Evolutionary conservation across 1,140 invertebrate species (phyloP), one percentile per base, ranked within the genome.

Genomic region (Solen grandis): DNA sequence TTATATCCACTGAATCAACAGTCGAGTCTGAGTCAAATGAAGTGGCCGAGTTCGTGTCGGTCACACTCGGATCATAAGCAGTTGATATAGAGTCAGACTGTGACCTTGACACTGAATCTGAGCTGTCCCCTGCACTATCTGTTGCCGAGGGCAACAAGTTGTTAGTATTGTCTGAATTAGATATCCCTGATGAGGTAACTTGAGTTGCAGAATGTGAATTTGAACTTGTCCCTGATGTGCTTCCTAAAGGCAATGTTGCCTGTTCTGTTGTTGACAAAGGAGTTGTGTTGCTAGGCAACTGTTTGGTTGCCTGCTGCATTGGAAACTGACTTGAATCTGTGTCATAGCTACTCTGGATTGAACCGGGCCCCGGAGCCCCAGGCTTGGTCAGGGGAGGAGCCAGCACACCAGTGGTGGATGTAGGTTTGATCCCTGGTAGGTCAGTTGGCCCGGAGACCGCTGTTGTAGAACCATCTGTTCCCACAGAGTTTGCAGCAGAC

Each of bases 281-380:
- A 27, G 69, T 35, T 14, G 50, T 41, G 55, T 29, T 59, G 22
- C 63, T 29, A 41, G 63, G 63, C 50, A 68, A 59, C 55, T 54
- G 62, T 16, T 68, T 13, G 13, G 75, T 78, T 19, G 75, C 33
- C 65, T 78, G 75, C 35, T 78, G 75, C 75, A 78, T 78, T 59
- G 75, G 63, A 69, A 68, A 78, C 52, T 78, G 75, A 57, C 14
- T 78, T 2, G 65, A 69, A 19, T 57, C 63, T 36, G 38, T 41
- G 35, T 60, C 74, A 33, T 66, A 52, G 35, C 65, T 69, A 65
- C 29, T 31, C n/a, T n/a, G n/a, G n/a, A n/a, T n/a, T n/a, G n/a
- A n/a, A n/a, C n/a, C n/a, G n/a, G n/a, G n/a, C n/a, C n/a, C n/a
- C n/a, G n/a, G n/a, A n/a, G n/a, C n/a, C n/a, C n/a, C n/a, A n/a